Base-by-base conservation (phyloP, 1,140 invertebrate genomes). In the Cyrtorhinus lividipennis region DNA sequence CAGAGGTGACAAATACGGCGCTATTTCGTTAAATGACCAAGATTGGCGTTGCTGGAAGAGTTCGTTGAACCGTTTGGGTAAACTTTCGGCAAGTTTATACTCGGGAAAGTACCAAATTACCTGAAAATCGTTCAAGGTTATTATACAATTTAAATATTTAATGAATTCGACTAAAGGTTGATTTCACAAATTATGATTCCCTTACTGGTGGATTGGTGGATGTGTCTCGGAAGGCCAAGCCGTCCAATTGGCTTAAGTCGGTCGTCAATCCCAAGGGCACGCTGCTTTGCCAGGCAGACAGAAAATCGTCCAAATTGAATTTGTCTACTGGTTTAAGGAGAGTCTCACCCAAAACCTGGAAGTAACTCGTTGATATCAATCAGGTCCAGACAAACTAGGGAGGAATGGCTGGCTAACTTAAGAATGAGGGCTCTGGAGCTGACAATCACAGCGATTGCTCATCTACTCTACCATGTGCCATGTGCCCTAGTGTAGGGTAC, bases 1-100 rank as follows among this genome's bases (percentile, higher is more conserved):
- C 57, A 91, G 78, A 69, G 80, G 80, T 88, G 80, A 75, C 25
- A 94, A 81, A 71, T 90, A 95, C 0, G 92, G 90, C 10, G 83
- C 79, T 69, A 94, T 92, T 76, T 93, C 86, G 30, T 85, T 79
- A 8, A 88, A 75, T 22, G 84, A 89, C 92, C 92, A 94, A 69
- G 87, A 90, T 1, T 82, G 71, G 70, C 86, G 88, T 0, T 78
- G 80, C 70, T 84, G 80, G 69, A 94, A 94, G 13, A 94, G 73
- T 26, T 81, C 72, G 62, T 79, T 77, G 71, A 95, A 84, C 67
- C 91, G 79, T 66, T 89, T 83, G 20, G 78, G 76, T 5, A 90
- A 80, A 69, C 86, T 83, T 65, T 87, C 83, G 0, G 90, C 82
- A 59, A 95, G 73, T 69, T 83, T 80, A 22, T 76, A 75, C 69